Evolutionary conservation across 53 echinoderm and acorn worm species (phyloP), one percentile per base, ranked within the genome.

Genomic region (Apostichopus leukothele): DNA sequence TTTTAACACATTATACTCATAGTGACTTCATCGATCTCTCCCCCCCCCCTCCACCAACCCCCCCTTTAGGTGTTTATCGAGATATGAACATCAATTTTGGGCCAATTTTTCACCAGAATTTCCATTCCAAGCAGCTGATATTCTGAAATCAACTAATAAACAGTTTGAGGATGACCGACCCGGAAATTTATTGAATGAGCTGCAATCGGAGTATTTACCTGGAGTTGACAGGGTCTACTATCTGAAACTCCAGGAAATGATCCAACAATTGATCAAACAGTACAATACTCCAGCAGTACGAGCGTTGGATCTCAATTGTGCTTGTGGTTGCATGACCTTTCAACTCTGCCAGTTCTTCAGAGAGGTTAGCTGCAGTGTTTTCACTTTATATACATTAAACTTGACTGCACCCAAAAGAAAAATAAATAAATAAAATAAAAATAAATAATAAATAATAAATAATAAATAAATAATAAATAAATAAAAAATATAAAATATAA

Each of bases 321-420:
- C 92, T 11, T 94, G 96, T 68, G 98, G 98, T 59, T 84, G 89
- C 51, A 74, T 93, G 68, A 79, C 93, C 55, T 98, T 98, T 91
- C 92, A 98, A 75, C 86, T 96, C 5, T 86, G 92, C 51, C 76
- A 75, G 0, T 6, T 83, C 50, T 93, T 91, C 73, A 79, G 89
- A 0, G 25, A 91, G 88, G 94, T 94, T 39, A 8, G 79, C 73
- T 91, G 4, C 23, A 23, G 23, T 77, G 77, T 52, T 39, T 39
- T 0, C 3, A 39, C 3, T 39, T 39, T 39, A 39, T 39, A 39
- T 3, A 3, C 39, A 39, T 39, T 39, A 39, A 39, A 39, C 39
- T 39, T 39, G 39, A 39, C 39, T 39, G 3, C 39, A 39, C 39
- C 39, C 27, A 27, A 27, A 27, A 27, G 27, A 27, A 27, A 27